Evolutionary conservation across 2,888 invertebrate species (phyloP).

Genomic region (Eupithecia vulgata): DNA sequence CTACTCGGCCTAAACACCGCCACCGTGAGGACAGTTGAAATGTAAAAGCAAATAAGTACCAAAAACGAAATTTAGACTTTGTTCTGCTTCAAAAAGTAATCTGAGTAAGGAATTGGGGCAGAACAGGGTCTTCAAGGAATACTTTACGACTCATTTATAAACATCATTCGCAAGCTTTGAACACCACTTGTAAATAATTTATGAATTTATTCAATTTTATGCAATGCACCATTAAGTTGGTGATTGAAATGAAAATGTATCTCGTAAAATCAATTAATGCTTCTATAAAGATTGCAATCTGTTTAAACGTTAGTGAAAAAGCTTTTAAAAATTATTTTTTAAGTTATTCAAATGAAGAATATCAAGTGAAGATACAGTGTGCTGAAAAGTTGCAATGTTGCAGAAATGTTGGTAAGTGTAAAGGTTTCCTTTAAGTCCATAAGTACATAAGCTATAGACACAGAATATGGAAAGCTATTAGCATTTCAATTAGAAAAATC

Average conservation of each 20-base stretch:
- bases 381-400: background rate
- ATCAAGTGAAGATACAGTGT: background rate
- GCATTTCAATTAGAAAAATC: constrained; percentile 56
- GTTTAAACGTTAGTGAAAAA: background rate
- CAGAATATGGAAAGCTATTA: constrained; percentile 68
- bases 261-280: background rate
- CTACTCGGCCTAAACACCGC: constrained; percentile 82
- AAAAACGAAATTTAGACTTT: constrained; percentile 85
- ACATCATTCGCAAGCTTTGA: background rate
- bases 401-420: constrained; percentile 22
- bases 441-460: constrained; percentile 78
- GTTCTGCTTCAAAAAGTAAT: constrained; percentile 77
- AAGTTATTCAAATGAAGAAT: background rate
- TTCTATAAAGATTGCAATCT: background rate
- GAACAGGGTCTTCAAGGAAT: constrained; percentile 72
- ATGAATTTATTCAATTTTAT: constrained; percentile 8
- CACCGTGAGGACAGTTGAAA: constrained; percentile 76
- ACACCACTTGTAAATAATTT: background rate
- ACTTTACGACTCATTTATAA: constrained; percentile 50
- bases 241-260: constrained; percentile 8
- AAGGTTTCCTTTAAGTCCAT: constrained; percentile 69
- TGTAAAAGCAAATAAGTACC: constrained; percentile 82
- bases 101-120: constrained; percentile 69
- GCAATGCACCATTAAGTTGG: constrained; percentile 7
- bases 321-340: background rate